phyloP scores from a whole-genome alignment of 2,888 invertebrate species.

The Girardia tigrina region DNA sequence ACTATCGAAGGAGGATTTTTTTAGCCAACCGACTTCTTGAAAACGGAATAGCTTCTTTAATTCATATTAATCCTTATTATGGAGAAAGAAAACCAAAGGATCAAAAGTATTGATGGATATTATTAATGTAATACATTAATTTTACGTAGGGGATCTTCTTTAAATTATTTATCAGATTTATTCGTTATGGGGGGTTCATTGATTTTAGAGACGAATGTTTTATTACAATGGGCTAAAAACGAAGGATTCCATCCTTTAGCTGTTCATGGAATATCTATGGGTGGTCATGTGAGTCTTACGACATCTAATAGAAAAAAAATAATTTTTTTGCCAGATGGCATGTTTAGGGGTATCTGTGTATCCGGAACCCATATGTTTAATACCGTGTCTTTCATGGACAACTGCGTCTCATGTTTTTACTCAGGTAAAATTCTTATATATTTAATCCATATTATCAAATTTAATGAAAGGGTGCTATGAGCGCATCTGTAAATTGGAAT shows the following conservation, averaged over 20 bases:
- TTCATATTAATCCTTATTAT: slow-evolving; percentile 77
- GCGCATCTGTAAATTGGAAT: slow-evolving; percentile 82
- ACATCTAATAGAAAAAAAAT: background rate
- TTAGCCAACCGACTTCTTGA: slow-evolving; percentile 80
- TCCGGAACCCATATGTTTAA: slow-evolving; percentile 77
- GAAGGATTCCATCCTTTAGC: slow-evolving; percentile 78
- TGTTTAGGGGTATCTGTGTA: slow-evolving; percentile 86
- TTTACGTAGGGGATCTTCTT: slow-evolving; percentile 56
- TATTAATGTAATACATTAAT: background rate
- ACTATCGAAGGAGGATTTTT: slow-evolving; percentile 72
- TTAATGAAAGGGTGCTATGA: slow-evolving; percentile 78
- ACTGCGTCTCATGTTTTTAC: slow-evolving; percentile 90
- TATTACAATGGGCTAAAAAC: slow-evolving; percentile 81
- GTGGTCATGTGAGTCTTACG: slow-evolving; percentile 67
- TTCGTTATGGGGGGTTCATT: slow-evolving; percentile 97
- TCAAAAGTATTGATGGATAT: slow-evolving; percentile 41
- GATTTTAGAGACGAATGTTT: slow-evolving; percentile 74
- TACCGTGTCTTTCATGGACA: slow-evolving; percentile 92
- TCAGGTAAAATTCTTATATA: too few species aligned
- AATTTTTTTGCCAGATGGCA: slow-evolving; percentile 73
- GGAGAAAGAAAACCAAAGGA: slow-evolving; percentile 43
- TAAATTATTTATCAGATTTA: slow-evolving; percentile 86
- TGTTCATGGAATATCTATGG: slow-evolving; percentile 88
- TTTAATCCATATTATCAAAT: too few species aligned
- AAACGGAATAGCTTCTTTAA: slow-evolving; percentile 74